phyloP scores from a whole-genome alignment of 2,113 vertebrate genomes.

The Collichthys lucidus region DNA sequence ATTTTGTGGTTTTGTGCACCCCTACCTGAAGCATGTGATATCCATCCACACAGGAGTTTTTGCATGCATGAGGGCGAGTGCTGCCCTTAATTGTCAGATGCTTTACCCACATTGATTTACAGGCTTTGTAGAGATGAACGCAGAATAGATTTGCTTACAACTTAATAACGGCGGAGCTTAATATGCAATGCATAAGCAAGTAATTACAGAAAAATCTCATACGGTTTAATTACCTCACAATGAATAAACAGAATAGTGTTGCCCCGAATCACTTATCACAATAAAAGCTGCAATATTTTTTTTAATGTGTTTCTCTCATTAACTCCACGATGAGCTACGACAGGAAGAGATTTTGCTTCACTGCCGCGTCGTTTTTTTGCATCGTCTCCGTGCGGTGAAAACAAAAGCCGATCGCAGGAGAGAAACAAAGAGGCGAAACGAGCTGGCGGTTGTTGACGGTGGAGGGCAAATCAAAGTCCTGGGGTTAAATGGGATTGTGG shows the following conservation, averaged over 20 bases:
- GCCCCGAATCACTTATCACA: neutral
- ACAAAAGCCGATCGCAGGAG: conserved; percentile 33
- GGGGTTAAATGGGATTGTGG: conserved; percentile 79
- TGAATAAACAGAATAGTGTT: neutral
- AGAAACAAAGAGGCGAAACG: conserved; percentile 54
- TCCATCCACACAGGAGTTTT: too few relatives aligned
- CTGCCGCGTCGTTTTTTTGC: neutral
- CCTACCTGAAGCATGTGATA: neutral
- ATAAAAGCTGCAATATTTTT: neutral
- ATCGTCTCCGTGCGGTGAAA: neutral
- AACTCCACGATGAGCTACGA: neutral
- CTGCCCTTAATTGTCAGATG: neutral
- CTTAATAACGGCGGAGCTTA: neutral
- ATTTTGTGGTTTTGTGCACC: neutral
- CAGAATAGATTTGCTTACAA: conserved; percentile 5
- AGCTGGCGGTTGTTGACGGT: conserved; percentile 59
- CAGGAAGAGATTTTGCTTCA: conserved; percentile 5
- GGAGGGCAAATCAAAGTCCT: conserved; percentile 73
- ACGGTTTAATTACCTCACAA: neutral
- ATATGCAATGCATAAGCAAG: neutral
- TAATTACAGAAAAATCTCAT: neutral
- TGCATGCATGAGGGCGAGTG: neutral
- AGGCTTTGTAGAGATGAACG: neutral
- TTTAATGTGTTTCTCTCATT: neutral
- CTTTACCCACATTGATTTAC: neutral